These are phyloP conservation scores for Oppia nitens DNA, from an alignment of 1,140 invertebrate genomes.

Conservation along the genomic window DNA sequence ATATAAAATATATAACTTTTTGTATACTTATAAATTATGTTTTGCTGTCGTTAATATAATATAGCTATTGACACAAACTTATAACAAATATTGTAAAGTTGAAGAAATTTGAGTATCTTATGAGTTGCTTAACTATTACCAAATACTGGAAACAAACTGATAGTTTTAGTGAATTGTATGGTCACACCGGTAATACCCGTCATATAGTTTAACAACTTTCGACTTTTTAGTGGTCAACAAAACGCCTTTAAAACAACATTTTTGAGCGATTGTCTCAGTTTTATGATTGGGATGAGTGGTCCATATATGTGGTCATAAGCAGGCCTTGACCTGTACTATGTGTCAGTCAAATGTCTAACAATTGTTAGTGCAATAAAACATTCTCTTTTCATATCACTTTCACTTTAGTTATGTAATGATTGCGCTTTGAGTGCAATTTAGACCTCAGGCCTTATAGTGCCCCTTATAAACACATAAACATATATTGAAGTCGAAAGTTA, in stretches of 20 bases:
- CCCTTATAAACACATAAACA: not conserved
- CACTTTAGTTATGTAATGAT: not conserved
- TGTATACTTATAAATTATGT: too few relatives aligned
- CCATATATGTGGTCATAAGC: not conserved
- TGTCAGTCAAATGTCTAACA: not conserved
- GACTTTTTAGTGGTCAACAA: not conserved
- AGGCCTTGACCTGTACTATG: not conserved
- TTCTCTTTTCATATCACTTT: not conserved
- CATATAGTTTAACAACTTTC: too few relatives aligned
- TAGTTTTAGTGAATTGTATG: too few relatives aligned
- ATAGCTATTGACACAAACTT: too few relatives aligned
- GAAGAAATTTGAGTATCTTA: too few relatives aligned
- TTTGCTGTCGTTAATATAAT: too few relatives aligned
- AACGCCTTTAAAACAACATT: not conserved
- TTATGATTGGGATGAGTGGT: not conserved
- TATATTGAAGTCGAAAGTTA: not conserved
- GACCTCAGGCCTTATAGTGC: not conserved
- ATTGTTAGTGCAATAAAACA: not conserved
- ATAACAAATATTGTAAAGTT: too few relatives aligned
- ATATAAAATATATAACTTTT: too few relatives aligned
- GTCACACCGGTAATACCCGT: too few relatives aligned
- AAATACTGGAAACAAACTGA: too few relatives aligned
- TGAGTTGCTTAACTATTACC: too few relatives aligned
- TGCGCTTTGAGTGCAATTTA: not conserved
- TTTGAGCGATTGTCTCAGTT: not conserved